These are phyloP conservation scores for Cyclina sinensis DNA, from an alignment of 1,140 invertebrate genomes.

Conservation along the genomic window DNA sequence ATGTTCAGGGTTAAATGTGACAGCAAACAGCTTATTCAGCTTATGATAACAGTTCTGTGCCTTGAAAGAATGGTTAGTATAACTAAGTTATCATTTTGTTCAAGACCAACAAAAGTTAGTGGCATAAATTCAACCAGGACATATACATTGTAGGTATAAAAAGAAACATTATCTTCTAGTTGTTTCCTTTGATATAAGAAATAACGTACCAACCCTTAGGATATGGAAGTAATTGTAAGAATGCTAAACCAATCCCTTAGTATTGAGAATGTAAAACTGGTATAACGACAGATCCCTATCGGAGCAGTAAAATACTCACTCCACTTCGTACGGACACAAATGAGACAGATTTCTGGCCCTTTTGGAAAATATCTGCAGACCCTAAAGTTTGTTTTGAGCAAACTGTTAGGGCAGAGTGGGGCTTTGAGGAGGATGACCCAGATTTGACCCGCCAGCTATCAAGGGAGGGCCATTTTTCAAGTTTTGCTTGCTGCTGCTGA, in stretches of 20 bases:
- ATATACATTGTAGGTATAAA: too few relatives aligned
- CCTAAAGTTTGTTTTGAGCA: not conserved
- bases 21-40: too few relatives aligned
- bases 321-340: conserved; percentile 4
- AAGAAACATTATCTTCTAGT: too few relatives aligned
- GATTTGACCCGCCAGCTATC: conserved; percentile 53
- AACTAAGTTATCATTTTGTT: not conserved
- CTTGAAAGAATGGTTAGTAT: too few relatives aligned
- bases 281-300: not conserved
- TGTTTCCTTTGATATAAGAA: too few relatives aligned
- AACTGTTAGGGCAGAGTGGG: not conserved
- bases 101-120: too few relatives aligned
- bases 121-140: too few relatives aligned
- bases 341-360: conserved; percentile 38
- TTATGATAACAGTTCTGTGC: too few relatives aligned
- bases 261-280: not conserved
- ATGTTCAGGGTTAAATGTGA: too few relatives aligned
- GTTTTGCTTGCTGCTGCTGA: not conserved
- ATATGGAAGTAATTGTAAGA: too few relatives aligned
- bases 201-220: too few relatives aligned
- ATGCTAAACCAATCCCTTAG: not conserved
- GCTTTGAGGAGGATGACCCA: not conserved
- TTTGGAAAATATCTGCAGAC: not conserved
- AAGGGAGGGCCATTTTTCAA: conserved; percentile 59
- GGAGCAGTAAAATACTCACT: conserved; percentile 28